These are phyloP conservation scores for Tragelaphus eurycerus DNA, from an alignment of 2,797 vertebrate genomes.

Conservation along the genomic window DNA sequence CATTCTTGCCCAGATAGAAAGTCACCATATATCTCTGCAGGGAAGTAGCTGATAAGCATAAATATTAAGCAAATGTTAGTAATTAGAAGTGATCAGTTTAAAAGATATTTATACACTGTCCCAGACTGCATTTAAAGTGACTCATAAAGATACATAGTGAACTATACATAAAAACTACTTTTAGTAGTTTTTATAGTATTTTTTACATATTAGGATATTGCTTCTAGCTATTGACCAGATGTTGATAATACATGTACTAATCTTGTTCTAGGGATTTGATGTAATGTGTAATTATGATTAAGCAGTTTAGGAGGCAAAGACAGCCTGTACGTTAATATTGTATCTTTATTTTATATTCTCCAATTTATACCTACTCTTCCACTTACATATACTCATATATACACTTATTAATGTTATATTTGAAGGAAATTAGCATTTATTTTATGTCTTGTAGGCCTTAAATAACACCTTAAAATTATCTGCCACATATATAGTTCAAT, in stretches of 20 bases:
- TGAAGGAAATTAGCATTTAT: slow-evolving; percentile 29
- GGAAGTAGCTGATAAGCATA: no score
- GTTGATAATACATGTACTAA: slow-evolving; percentile 50
- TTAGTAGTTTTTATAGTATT: not conserved
- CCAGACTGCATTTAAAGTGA: no score
- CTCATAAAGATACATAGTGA: no score
- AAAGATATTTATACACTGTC: no score
- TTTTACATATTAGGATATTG: slow-evolving; percentile 10
- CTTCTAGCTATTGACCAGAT: slow-evolving; percentile 60
- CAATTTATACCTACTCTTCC: slow-evolving; percentile 23
- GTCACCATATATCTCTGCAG: no score
- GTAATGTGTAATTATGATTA: slow-evolving; percentile 60
- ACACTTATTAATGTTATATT: slow-evolving; percentile 45
- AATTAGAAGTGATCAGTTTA: no score
- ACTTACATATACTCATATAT: not conserved
- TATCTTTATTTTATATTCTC: slow-evolving; percentile 49
- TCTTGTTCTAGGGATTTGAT: slow-evolving; percentile 63
- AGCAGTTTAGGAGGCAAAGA: slow-evolving; percentile 53
- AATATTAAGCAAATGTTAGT: no score
- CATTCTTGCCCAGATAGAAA: no score
- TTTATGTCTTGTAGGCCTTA: slow-evolving; percentile 1
- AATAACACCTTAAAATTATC: slow-evolving; percentile 38
- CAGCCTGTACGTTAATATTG: slow-evolving; percentile 32
- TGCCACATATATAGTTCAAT: not conserved
- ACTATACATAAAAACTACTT: not conserved